Conservation (phyloP, 2,113 vertebrate species). For the Zosterops japonicus region DNA sequence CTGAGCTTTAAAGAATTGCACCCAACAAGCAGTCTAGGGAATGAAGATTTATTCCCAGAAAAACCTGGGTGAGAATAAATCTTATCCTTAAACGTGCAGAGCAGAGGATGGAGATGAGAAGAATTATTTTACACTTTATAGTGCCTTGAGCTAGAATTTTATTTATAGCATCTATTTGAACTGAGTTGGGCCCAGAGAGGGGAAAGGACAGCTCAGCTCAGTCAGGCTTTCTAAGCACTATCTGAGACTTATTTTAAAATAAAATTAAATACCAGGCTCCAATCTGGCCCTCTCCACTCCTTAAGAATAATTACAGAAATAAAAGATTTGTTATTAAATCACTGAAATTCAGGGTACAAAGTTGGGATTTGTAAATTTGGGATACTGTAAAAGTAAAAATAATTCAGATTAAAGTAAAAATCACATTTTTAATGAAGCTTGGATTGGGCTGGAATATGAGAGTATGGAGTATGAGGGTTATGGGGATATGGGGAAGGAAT, state of each 20-base stretch:
- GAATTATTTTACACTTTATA: not conserved
- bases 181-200: not conserved
- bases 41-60: not conserved
- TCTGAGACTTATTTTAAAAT: not conserved
- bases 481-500: not conserved
- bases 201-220: not conserved
- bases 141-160: not conserved
- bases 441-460: not conserved
- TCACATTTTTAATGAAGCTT: not conserved
- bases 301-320: not conserved
- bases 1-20: not conserved
- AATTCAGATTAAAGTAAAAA: not conserved
- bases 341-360: not conserved
- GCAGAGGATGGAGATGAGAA: not conserved
- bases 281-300: not conserved
- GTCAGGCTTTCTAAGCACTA: not conserved
- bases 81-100: not conserved
- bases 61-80: not conserved
- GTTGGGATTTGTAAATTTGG: too few relatives aligned
- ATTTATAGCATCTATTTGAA: not conserved
- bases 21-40: not conserved
- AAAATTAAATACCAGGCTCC: not conserved
- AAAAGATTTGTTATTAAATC: not conserved
- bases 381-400: not conserved
- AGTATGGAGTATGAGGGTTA: not conserved